Conservation (phyloP, 2,113 vertebrate species). For the Salvelinus sp. region DNA sequence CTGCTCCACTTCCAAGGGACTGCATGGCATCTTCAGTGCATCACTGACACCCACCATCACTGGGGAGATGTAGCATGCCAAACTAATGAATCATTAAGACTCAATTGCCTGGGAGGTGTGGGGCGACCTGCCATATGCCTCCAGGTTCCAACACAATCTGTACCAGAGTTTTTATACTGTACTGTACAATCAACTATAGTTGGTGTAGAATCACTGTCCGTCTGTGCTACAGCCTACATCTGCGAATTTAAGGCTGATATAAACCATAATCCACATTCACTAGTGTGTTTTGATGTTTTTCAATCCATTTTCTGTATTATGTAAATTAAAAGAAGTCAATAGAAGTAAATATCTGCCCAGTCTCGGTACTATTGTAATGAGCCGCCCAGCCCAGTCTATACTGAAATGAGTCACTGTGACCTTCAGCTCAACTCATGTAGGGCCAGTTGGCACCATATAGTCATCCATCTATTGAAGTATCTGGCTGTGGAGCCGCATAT, state of each 20-base stretch:
- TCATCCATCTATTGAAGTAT: conserved; percentile 66
- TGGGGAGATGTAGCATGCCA: conserved; percentile 61
- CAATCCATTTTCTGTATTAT: conserved; percentile 29
- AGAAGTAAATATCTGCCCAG: conserved; percentile 35
- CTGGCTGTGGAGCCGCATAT: conserved; percentile 56
- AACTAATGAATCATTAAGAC: conserved; percentile 74
- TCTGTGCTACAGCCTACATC: conserved; percentile 13
- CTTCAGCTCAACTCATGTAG: conserved; percentile 68
- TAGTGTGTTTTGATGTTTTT: conserved; percentile 2
- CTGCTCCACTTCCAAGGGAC: conserved; percentile 43
- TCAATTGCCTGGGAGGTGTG: conserved; percentile 68
- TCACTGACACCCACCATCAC: conserved; percentile 66
- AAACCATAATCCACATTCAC: conserved; percentile 20
- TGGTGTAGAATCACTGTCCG: no score
- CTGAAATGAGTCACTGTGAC: conserved; percentile 65
- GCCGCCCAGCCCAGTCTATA: conserved; percentile 29
- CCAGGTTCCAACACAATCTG: conserved; percentile 56
- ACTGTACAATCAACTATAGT: no score
- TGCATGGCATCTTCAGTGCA: conserved; percentile 57
- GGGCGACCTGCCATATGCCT: conserved; percentile 68
- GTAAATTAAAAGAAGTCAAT: conserved; percentile 37
- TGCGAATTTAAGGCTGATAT: neutral
- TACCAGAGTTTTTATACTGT: conserved; percentile 35
- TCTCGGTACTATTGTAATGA: conserved; percentile 31
- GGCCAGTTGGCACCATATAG: conserved; percentile 61